Percentiles rank a stretch among this genome's conserved stretches.
phyloP scores from a whole-genome alignment of 2,888 invertebrate genomes.

The Tetragonisca angustula region DNA sequence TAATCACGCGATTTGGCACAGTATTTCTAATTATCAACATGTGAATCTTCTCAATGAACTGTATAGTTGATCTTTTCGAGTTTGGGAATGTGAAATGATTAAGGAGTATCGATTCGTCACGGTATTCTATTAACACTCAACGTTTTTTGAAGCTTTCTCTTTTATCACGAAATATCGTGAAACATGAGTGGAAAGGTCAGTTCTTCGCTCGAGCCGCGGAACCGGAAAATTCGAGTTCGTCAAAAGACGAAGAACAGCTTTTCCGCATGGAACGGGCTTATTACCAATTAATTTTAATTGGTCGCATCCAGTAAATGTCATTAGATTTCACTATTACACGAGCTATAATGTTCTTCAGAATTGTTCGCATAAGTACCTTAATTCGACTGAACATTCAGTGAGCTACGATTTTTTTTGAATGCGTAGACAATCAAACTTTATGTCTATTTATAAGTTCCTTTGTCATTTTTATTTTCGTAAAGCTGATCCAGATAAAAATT shows the following conservation, averaged over 20 bases:
- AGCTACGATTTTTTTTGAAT: neutral
- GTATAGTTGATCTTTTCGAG: neutral
- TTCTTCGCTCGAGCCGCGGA: neutral
- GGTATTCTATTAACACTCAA: constrained; percentile 26
- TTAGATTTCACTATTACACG: neutral
- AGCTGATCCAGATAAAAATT: neutral
- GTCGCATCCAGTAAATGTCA: neutral
- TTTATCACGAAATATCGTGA: neutral
- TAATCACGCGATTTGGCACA: too few relatives aligned
- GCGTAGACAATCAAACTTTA: neutral
- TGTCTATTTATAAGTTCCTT: neutral
- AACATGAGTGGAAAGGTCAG: neutral
- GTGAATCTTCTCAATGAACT: neutral
- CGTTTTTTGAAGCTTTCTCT: constrained; percentile 6
- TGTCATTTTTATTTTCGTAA: neutral
- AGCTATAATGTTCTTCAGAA: neutral
- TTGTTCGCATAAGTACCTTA: neutral
- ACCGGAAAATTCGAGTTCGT: constrained; percentile 25
- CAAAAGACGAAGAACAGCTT: neutral
- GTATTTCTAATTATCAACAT: neutral
- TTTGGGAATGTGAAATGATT: constrained; percentile 46
- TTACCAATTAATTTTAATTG: constrained; percentile 18
- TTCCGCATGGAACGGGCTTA: neutral
- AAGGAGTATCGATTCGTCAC: constrained; percentile 46
- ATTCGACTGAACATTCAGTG: constrained; percentile 1